Conservation (phyloP, 1,140 invertebrate genomes). For the Sycophila sp. region DNA sequence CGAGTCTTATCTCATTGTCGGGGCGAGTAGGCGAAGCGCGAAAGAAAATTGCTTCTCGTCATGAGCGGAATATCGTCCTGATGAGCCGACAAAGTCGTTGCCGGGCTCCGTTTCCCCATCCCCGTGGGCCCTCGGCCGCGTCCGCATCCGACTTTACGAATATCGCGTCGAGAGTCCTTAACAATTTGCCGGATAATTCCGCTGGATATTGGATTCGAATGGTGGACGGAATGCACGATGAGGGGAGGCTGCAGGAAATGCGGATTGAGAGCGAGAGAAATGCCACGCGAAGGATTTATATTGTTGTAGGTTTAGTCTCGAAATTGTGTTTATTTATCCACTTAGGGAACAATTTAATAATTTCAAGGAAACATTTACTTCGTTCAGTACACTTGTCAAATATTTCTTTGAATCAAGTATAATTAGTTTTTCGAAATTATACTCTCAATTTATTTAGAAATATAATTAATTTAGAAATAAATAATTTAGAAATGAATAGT, state of each 20-base stretch:
- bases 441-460: too few relatives aligned
- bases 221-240: too few relatives aligned
- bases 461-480: too few relatives aligned
- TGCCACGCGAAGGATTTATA: constrained; percentile 2
- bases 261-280: not conserved
- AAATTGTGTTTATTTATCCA: too few relatives aligned
- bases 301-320: too few relatives aligned
- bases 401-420: too few relatives aligned
- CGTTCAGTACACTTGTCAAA: too few relatives aligned
- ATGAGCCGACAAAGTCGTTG: constrained; percentile 58
- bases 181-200: constrained; percentile 8
- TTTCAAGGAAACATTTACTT: too few relatives aligned
- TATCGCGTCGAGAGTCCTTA: constrained; percentile 2
- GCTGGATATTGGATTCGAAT: constrained; percentile 17
- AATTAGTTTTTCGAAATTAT: too few relatives aligned
- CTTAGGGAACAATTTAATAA: too few relatives aligned
- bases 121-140: constrained; percentile 12
- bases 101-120: constrained; percentile 20
- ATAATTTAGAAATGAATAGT: too few relatives aligned
- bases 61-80: constrained; percentile 62
- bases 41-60: constrained; percentile 66
- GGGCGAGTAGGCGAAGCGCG: constrained; percentile 38
- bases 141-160: not conserved
- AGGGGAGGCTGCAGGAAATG: too few relatives aligned
- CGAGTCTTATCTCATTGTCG: constrained; percentile 56